A percentile compares a stretch with the other conserved stretches of the same genome.
Evolutionary conservation across 2,888 invertebrate species (phyloP).

Genomic region (Coleophora deauratella): DNA sequence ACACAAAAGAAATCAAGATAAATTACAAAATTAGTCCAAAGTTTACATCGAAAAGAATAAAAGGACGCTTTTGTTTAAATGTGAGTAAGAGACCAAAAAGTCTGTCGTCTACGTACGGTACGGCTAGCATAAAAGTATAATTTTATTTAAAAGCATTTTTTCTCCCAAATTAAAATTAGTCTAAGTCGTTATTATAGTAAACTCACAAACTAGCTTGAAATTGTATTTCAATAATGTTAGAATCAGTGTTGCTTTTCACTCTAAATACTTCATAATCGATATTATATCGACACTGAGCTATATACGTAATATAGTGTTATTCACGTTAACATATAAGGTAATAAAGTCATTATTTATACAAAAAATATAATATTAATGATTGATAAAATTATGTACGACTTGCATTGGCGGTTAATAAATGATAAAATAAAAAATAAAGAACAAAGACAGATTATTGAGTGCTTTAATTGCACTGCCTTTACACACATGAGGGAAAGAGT

Average conservation of each 20-base stretch:
- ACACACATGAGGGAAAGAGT: too few relatives aligned
- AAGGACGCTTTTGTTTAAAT: too few relatives aligned
- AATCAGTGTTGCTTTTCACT: constrained; percentile 67
- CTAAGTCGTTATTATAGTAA: constrained; percentile 51
- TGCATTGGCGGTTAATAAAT: constrained; percentile 1
- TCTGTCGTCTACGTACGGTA: too few relatives aligned
- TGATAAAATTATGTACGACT: constrained; percentile 5
- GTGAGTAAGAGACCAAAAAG: too few relatives aligned
- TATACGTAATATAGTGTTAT: constrained; percentile 70
- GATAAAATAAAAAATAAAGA: not conserved
- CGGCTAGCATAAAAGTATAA: too few relatives aligned
- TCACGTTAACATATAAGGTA: constrained; percentile 58
- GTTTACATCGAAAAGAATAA: too few relatives aligned
- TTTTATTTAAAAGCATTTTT: too few relatives aligned
- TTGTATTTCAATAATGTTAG: constrained; percentile 58
- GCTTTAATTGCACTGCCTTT: too few relatives aligned
- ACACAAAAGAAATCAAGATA: too few relatives aligned
- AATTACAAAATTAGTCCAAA: too few relatives aligned
- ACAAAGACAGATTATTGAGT: too few relatives aligned
- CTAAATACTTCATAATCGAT: constrained; percentile 24
- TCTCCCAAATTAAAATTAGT: constrained; percentile 28
- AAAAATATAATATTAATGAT: constrained; percentile 27
- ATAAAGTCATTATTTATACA: constrained; percentile 59
- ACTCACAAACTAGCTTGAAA: constrained; percentile 65
- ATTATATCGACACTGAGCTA: constrained; percentile 53